Conservation (phyloP, 2,888 invertebrate genomes). For the Troglohyphantes excavatus region DNA sequence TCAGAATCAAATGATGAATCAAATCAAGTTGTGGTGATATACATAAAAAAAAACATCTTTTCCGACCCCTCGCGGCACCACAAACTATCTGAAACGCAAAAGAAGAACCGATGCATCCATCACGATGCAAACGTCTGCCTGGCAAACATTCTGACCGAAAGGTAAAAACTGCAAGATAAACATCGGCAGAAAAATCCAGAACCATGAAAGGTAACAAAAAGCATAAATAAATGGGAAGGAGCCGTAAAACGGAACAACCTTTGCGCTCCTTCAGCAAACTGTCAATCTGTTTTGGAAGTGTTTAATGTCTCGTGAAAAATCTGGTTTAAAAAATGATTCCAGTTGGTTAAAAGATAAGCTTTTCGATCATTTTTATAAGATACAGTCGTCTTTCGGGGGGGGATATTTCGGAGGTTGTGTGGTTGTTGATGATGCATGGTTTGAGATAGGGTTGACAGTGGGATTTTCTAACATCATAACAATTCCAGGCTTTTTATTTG, state of each 20-base stretch:
- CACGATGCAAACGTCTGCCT: conserved; percentile 33
- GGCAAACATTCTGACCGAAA: conserved; percentile 24
- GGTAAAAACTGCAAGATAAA: conserved; percentile 55
- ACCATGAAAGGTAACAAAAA: neutral
- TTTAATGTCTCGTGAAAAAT: conserved; percentile 45
- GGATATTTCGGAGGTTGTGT: neutral
- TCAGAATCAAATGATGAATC: neutral
- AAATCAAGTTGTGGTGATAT: neutral
- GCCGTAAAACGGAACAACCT: conserved; percentile 6
- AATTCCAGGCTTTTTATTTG: neutral
- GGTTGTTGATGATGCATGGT: conserved; percentile 1
- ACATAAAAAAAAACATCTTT: neutral
- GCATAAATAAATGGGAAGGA: conserved; percentile 35
- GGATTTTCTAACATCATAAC: conserved; percentile 3
- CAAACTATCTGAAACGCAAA: neutral
- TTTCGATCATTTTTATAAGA: conserved; percentile 8
- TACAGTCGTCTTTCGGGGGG: neutral
- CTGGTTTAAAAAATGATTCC: conserved; percentile 31
- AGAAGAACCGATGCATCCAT: conserved; percentile 5
- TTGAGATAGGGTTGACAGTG: neutral
- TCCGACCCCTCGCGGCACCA: neutral
- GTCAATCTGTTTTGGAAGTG: conserved; percentile 38
- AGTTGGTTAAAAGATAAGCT: conserved; percentile 9
- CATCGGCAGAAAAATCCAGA: conserved; percentile 19
- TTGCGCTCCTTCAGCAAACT: conserved; percentile 18